These are phyloP conservation scores for Cassiopea andromeda DNA, from an alignment of 30 jellyfish, hydroid and myxozoan species.

Conservation along the genomic window DNA sequence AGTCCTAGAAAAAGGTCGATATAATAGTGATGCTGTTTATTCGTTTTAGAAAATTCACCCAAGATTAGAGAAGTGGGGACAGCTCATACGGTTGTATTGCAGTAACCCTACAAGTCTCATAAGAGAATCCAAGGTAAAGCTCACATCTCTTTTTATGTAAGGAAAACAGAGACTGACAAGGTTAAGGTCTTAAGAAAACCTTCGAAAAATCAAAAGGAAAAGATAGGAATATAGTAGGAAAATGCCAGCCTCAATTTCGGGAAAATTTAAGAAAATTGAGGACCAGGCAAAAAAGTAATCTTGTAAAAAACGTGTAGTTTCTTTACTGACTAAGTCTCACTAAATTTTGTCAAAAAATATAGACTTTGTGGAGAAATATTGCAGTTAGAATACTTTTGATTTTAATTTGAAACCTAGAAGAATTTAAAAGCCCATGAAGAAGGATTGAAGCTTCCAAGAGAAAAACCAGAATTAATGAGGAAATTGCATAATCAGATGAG, in stretches of 20 bases:
- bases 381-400: not conserved
- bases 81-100: constrained; percentile 45
- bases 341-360: not conserved
- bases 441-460: not conserved
- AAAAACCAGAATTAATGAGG: constrained; percentile 10
- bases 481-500: constrained; percentile 13
- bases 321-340: not conserved
- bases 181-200: not conserved
- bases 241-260: not conserved
- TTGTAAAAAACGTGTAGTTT: not conserved
- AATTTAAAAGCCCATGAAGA: not conserved
- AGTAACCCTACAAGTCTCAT: constrained; percentile 21
- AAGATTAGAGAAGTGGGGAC: constrained; percentile 58
- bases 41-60: constrained; percentile 62
- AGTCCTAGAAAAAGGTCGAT: not conserved
- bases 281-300: not conserved
- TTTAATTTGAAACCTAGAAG: not conserved
- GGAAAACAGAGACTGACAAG: not conserved
- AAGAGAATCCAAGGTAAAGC: constrained; percentile 41
- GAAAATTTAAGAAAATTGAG: too few species aligned
- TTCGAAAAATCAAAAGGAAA: not conserved
- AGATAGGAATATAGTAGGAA: too few species aligned
- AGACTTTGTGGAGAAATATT: not conserved
- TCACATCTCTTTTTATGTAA: not conserved
- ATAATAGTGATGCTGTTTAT: not conserved